These are phyloP conservation scores for Meliscaeva auricollis DNA, from an alignment of 2,888 invertebrate species.

Conservation along the genomic window DNA sequence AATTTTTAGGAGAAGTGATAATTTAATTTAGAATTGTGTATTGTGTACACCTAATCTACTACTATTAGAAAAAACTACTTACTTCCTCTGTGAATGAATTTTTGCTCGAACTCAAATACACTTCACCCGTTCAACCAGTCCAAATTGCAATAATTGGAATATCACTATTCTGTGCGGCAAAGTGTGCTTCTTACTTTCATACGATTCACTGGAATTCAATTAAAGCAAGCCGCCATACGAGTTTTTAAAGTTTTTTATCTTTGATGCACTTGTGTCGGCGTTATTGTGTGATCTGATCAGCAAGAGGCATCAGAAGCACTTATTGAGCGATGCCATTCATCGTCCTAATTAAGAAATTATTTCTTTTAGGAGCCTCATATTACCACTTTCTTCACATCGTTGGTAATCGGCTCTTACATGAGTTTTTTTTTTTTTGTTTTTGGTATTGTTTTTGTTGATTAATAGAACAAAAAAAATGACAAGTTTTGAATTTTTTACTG, in stretches of 20 bases:
- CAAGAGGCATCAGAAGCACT: conserved; percentile 54
- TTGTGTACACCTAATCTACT: too few relatives aligned
- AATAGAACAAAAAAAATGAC: too few relatives aligned
- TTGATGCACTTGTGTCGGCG: conserved; percentile 4
- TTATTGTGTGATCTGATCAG: conserved; percentile 26
- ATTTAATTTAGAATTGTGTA: too few relatives aligned
- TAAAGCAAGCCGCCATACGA: conserved; percentile 45
- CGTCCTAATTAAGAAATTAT: conserved; percentile 72
- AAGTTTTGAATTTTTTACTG: too few relatives aligned
- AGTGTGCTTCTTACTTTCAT: conserved; percentile 49
- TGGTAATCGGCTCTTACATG: too few relatives aligned
- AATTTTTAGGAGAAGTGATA: too few relatives aligned
- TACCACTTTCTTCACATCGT: neutral
- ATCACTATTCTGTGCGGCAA: conserved; percentile 44
- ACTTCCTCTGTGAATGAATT: neutral
- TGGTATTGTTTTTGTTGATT: too few relatives aligned
- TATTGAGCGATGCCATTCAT: conserved; percentile 46
- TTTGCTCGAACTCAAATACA: conserved; percentile 1
- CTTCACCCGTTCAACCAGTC: conserved; percentile 56
- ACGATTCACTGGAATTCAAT: conserved; percentile 66
- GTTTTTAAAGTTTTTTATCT: conserved; percentile 13
- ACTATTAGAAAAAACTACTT: too few relatives aligned
- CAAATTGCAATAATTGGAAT: conserved; percentile 68
- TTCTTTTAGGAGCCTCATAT: conserved; percentile 20
- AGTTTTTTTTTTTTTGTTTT: too few relatives aligned